These are phyloP conservation scores for Tachycineta bicolor DNA, from an alignment of 2,113 vertebrate genomes.

Conservation along the genomic window DNA sequence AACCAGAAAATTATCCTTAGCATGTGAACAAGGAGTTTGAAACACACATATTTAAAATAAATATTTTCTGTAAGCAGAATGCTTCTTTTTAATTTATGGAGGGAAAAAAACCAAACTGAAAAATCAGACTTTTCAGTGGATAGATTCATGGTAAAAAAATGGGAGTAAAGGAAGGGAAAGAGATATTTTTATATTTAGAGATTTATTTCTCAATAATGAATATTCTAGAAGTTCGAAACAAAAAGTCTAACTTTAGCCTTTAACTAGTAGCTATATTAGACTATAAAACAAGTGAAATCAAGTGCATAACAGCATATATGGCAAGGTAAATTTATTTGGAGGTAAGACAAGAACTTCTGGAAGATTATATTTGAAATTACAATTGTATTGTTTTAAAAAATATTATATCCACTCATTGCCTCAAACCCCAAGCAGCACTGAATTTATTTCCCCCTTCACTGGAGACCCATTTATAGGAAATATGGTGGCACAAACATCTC, in stretches of 20 bases:
- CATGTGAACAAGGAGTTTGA: neutral
- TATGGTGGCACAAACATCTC: neutral
- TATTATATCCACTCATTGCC: neutral
- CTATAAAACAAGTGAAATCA: neutral
- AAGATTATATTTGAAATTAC: neutral
- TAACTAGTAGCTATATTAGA: neutral
- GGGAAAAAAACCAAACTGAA: no score
- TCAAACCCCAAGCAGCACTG: neutral
- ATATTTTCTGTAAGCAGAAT: neutral
- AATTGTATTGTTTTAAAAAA: neutral
- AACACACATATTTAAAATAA: neutral
- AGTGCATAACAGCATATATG: neutral
- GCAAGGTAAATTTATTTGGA: neutral
- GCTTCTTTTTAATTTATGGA: accelerated
- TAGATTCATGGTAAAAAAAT: neutral
- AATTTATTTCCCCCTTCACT: neutral
- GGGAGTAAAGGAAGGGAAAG: neutral
- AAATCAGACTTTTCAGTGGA: neutral
- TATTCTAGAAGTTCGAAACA: neutral
- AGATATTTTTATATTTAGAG: neutral
- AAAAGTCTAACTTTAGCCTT: neutral
- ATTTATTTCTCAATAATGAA: neutral
- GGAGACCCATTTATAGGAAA: neutral
- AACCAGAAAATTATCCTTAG: neutral
- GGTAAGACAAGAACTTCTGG: neutral